Evolutionary conservation across 1,140 invertebrate genomes (phyloP).

Genomic region (Gyrodactylus bullatarudis): DNA sequence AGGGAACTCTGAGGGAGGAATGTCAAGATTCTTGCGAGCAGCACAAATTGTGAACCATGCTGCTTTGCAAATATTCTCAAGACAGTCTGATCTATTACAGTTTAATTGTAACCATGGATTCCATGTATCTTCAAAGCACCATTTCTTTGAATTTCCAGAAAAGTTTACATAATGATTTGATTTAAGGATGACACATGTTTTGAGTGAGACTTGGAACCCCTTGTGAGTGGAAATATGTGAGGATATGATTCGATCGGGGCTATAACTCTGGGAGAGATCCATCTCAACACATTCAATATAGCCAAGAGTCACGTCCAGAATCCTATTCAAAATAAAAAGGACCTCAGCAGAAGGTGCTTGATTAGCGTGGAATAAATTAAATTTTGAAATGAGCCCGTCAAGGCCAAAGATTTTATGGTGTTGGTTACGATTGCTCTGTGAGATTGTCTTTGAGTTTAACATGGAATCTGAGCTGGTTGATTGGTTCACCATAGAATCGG

Average conservation of each 20-base stretch:
- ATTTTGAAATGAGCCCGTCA: not conserved
- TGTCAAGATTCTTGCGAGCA: not conserved
- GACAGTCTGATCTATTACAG: not conserved
- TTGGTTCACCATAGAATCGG: not conserved
- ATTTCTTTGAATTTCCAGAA: not conserved
- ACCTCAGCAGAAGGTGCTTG: not conserved
- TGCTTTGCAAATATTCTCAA: not conserved
- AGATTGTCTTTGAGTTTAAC: not conserved
- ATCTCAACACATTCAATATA: not conserved
- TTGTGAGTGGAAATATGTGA: not conserved
- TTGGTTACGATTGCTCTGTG: not conserved
- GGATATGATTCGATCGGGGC: not conserved
- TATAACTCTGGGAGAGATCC: not conserved
- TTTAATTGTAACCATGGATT: not conserved
- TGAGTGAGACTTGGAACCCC: not conserved
- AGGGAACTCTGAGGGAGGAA: not conserved
- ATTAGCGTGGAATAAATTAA: not conserved
- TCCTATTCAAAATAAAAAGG: not conserved
- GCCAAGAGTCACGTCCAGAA: not conserved
- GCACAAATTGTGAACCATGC: not conserved
- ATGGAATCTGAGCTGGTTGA: not conserved
- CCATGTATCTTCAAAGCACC: not conserved
- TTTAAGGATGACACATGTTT: not conserved
- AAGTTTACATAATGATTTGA: not conserved
- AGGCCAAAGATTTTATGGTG: not conserved